Evolutionary conservation across 2,888 invertebrate genomes (phyloP), one percentile per base, ranked within the genome.

Genomic region (Balanococcus diminutus): DNA sequence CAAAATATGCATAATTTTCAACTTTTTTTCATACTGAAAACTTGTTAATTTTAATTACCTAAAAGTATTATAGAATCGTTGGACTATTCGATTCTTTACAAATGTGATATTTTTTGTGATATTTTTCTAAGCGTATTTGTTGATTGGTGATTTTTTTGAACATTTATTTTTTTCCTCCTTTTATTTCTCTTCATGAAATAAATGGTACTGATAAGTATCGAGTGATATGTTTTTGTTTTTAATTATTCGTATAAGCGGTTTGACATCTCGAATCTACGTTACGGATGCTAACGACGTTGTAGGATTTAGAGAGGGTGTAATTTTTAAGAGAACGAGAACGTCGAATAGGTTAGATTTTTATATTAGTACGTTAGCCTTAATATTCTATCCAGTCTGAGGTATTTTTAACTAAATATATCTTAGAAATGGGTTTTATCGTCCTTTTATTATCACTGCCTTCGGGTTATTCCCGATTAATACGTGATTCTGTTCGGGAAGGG

Each of bases 201-300:
- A 72, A 72, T 72, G 72, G 72, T 72, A 72, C 72, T 72, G 72
- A 72, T 72, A 72, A 72, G 72, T 72, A 72, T 67, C 72, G 25
- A 72, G n/a, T 31, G 32, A 72, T 32, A 32, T 72, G 67, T 72
- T 72, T 56, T 72, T 22, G 22, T 61, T 61, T 72, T 31, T 32
- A 28, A n/a, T 72, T 31, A 72, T 16, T 72, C 32, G 6, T 31
- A 0, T 72, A 72, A 72, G 72, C 72, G 32, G 42, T 42, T 2
- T 19, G 25, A 61, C 25, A 61, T 22, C 61, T 61, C 25, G 25
- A 14, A 25, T 19, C 22, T 61, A 25, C 22, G 25, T 61, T 61
- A 25, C 25, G 25, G 19, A 25, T 61, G 61, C 25, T 8, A 4
- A 9, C 16, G 14, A 46, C 46, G 46, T 46, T n/a, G 16, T n/a